A percentile compares a stretch with the other conserved stretches of the same genome.
phyloP scores from a whole-genome alignment of 2,113 vertebrate genomes.

The Pristiophorus japonicus region DNA sequence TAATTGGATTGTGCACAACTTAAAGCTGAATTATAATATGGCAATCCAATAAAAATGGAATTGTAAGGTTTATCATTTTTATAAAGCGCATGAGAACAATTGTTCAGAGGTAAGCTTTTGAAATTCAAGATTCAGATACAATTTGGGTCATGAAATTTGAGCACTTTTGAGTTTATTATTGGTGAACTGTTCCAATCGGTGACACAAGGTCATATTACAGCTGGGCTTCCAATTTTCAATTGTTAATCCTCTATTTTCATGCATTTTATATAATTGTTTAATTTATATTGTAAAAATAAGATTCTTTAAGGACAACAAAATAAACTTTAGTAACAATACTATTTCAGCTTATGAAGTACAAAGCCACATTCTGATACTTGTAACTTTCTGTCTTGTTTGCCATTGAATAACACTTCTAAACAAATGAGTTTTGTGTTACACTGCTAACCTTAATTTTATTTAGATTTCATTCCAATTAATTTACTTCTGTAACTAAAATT shows the following conservation, averaged over 20 bases:
- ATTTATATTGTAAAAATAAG: neutral
- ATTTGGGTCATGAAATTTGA: neutral
- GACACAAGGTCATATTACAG: neutral
- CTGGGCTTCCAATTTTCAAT: neutral
- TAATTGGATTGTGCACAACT: neutral
- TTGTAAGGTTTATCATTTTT: neutral
- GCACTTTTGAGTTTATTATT: conserved; percentile 3
- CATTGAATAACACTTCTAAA: neutral
- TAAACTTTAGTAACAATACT: neutral
- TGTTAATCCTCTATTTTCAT: neutral
- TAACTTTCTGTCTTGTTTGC: neutral
- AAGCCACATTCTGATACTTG: neutral
- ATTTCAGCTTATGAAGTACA: neutral
- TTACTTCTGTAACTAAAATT: too few relatives aligned
- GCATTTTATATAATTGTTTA: neutral
- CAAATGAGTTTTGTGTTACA: neutral
- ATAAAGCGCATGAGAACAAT: neutral
- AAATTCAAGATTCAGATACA: neutral
- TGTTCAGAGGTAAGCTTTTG: neutral
- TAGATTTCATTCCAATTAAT: neutral
- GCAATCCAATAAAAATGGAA: neutral
- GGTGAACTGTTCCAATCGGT: neutral
- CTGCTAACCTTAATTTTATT: neutral
- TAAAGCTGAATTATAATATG: neutral
- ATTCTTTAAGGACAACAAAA: neutral